Percentiles rank a stretch among this genome's conserved stretches.
phyloP scores from a whole-genome alignment of 2,113 vertebrate genomes.

The Seriola dumerili region DNA sequence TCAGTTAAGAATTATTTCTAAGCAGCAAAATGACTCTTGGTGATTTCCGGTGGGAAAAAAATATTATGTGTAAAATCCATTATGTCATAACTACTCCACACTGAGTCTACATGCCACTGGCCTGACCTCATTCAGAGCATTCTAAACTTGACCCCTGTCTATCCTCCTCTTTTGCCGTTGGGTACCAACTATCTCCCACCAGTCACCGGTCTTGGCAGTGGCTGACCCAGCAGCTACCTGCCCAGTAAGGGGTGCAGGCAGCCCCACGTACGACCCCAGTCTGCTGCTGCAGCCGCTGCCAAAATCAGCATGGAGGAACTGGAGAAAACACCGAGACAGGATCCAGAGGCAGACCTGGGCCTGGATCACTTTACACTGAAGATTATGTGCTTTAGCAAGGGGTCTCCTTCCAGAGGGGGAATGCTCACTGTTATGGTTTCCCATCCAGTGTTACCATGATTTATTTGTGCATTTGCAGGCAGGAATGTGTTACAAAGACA shows the following conservation, averaged over 20 bases:
- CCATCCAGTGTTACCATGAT: conserved; percentile 53
- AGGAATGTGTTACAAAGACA: conserved; percentile 61
- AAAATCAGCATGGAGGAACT: conserved; percentile 59
- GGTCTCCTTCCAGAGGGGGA: conserved; percentile 45
- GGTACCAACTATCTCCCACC: conserved; percentile 21
- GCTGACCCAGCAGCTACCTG: conserved; percentile 32
- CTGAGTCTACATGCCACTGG: background rate
- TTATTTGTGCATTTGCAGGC: conserved; percentile 62
- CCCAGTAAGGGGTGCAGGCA: conserved; percentile 5
- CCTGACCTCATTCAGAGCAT: conserved; percentile 1
- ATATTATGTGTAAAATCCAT: background rate
- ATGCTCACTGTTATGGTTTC: conserved; percentile 59
- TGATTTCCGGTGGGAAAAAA: background rate
- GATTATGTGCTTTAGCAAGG: conserved; percentile 69
- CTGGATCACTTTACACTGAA: conserved; percentile 72
- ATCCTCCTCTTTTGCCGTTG: background rate
- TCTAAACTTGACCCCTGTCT: background rate
- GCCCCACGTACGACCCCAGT: conserved; percentile 2
- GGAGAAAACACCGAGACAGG: conserved; percentile 55
- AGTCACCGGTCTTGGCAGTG: background rate
- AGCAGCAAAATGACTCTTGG: background rate
- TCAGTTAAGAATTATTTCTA: background rate
- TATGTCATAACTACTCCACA: background rate
- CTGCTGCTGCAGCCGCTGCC: conserved; percentile 41
- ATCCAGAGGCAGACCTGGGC: conserved; percentile 60